These are phyloP conservation scores for Aphidius ervi DNA, from an alignment of 1,140 invertebrate genomes.

Conservation along the genomic window DNA sequence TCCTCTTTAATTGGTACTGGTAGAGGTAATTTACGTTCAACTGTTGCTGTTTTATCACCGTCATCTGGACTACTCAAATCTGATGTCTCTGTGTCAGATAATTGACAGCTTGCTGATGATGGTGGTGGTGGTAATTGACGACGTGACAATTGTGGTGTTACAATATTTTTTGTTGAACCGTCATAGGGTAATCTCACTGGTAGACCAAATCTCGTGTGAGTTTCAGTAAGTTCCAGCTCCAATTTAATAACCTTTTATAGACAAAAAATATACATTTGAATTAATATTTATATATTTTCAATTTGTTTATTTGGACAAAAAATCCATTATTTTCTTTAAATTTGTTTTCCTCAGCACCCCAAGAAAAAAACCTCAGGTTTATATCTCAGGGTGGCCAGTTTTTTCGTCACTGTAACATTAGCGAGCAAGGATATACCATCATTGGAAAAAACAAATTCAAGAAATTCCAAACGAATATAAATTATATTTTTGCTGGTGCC, in stretches of 20 bases:
- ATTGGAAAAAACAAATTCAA: no score
- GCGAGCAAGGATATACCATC: no score
- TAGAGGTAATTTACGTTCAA: conserved; percentile 65
- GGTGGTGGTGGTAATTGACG: conserved; percentile 65
- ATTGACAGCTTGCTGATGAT: conserved; percentile 57
- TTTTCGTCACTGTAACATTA: no score
- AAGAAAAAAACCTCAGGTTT: no score
- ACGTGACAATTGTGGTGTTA: conserved; percentile 71
- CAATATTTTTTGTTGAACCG: conserved; percentile 63
- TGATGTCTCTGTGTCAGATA: conserved; percentile 70
- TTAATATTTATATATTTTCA: background rate
- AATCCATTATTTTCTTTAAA: no score
- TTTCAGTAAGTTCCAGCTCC: conserved; percentile 71
- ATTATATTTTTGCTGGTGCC: no score
- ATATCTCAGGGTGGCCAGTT: no score
- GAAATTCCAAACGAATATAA: no score
- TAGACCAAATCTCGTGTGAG: conserved; percentile 80
- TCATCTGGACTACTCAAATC: conserved; percentile 66
- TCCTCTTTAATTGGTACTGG: conserved; percentile 66
- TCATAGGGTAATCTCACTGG: conserved; percentile 79
- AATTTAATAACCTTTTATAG: conserved; percentile 60
- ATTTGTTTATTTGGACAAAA: no score
- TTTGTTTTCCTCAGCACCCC: no score
- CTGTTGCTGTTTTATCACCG: conserved; percentile 70
- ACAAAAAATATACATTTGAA: conserved; percentile 5